Evolutionary conservation across 2,888 invertebrate genomes (phyloP).

Genomic region (Allacma fusca): DNA sequence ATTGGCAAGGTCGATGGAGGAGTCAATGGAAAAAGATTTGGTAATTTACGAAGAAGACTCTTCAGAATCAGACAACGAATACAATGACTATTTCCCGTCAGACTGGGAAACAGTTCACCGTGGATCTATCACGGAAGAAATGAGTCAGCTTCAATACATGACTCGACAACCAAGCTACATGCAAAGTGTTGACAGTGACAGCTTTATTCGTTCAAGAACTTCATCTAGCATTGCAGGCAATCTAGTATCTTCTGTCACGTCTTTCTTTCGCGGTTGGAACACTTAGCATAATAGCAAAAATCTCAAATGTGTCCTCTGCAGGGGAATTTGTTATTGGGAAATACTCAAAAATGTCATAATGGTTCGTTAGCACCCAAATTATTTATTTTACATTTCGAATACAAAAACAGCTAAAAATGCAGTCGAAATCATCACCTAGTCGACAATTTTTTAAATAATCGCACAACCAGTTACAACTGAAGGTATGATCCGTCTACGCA

Average conservation of each 20-base stretch:
- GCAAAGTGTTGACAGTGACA: constrained; percentile 47
- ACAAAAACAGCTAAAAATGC: background rate
- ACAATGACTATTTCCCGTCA: constrained; percentile 75
- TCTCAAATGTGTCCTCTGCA: background rate
- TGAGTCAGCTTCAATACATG: constrained; percentile 54
- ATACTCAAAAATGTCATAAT: background rate
- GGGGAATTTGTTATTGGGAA: background rate
- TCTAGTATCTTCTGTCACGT: constrained; percentile 55
- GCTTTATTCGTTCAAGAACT: constrained; percentile 51
- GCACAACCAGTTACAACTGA: background rate
- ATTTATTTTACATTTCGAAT: background rate
- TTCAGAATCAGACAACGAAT: constrained; percentile 71
- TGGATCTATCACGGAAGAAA: constrained; percentile 54
- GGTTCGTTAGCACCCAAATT: background rate
- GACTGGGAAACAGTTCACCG: constrained; percentile 79
- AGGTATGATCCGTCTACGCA: background rate
- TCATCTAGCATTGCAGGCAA: constrained; percentile 51
- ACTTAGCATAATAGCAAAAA: background rate
- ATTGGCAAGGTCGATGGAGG: constrained; percentile 72
- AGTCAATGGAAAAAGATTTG: constrained; percentile 71
- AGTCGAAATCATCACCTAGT: background rate
- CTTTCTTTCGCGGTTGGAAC: constrained; percentile 58
- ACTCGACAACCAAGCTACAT: constrained; percentile 49
- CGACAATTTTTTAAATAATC: background rate
- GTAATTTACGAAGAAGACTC: constrained; percentile 69